These are phyloP conservation scores for Huso huso DNA, from an alignment of 2,797 vertebrate species.

Conservation along the genomic window DNA sequence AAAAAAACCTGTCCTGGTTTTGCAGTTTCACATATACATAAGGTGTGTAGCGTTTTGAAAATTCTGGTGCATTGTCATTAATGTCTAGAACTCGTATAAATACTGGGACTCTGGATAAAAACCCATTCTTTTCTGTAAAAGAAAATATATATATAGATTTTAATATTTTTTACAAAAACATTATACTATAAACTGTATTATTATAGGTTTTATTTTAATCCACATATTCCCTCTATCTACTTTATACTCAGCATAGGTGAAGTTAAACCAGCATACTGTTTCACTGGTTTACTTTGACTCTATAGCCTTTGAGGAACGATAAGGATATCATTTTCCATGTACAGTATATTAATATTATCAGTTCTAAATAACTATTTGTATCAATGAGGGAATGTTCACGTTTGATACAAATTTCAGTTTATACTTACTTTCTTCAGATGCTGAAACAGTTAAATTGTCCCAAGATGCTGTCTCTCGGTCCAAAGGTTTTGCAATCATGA, in stretches of 20 bases:
- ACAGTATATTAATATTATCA: too few relatives aligned
- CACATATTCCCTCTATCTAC: too few relatives aligned
- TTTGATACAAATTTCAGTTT: constrained; percentile 1
- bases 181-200: too few relatives aligned
- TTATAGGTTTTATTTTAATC: too few relatives aligned
- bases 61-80: constrained; percentile 84
- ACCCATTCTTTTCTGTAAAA: constrained; percentile 63
- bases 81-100: constrained; percentile 80
- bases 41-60: constrained; percentile 73
- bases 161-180: too few relatives aligned
- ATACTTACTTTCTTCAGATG: constrained; percentile 78
- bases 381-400: too few relatives aligned
- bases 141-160: neutral
- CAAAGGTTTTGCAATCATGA: constrained; percentile 60
- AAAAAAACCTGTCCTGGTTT: constrained; percentile 56
- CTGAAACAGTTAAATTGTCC: constrained; percentile 81
- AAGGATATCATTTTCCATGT: too few relatives aligned
- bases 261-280: too few relatives aligned
- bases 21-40: constrained; percentile 86
- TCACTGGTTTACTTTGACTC: too few relatives aligned
- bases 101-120: constrained; percentile 67
- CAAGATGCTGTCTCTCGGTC: constrained; percentile 76
- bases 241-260: too few relatives aligned
- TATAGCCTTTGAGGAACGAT: too few relatives aligned
- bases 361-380: too few relatives aligned